phyloP scores from a whole-genome alignment of 1,140 invertebrate genomes.

The Idris sp. region DNA sequence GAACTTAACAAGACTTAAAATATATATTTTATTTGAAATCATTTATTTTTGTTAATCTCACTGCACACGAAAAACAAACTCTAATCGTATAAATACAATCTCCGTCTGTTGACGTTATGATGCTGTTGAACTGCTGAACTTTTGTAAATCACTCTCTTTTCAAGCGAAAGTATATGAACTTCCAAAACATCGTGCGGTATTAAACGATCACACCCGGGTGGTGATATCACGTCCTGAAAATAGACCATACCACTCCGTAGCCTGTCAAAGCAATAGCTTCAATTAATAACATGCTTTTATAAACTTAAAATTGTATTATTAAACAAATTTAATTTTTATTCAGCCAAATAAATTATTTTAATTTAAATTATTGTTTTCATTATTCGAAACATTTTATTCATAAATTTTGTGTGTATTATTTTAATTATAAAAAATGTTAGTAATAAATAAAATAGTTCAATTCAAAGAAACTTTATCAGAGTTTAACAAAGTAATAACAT shows the following conservation, averaged over 20 bases:
- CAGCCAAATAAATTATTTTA: too few species aligned
- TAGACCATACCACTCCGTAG: not conserved
- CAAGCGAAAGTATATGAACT: conserved; percentile 9
- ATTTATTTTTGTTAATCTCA: conserved; percentile 28
- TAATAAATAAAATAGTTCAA: too few species aligned
- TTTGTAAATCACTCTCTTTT: conserved; percentile 13
- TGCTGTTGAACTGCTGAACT: conserved; percentile 10
- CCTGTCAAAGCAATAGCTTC: not conserved
- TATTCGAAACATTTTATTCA: too few species aligned
- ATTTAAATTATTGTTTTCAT: too few species aligned
- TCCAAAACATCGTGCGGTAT: conserved; percentile 13
- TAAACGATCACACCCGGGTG: conserved; percentile 8
- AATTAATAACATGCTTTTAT: too few species aligned
- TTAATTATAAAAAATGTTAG: too few species aligned
- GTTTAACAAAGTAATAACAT: too few species aligned
- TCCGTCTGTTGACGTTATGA: conserved; percentile 19
- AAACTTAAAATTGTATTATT: too few species aligned
- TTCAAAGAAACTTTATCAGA: too few species aligned
- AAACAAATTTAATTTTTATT: too few species aligned
- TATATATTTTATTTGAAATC: too few species aligned
- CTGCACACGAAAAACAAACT: conserved; percentile 6
- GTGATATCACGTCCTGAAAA: not conserved
- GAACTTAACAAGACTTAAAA: not conserved
- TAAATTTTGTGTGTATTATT: too few species aligned
- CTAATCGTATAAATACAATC: conserved; percentile 28